Conservation (phyloP, 2,888 invertebrate genomes). For the Sialis fuliginosa region DNA sequence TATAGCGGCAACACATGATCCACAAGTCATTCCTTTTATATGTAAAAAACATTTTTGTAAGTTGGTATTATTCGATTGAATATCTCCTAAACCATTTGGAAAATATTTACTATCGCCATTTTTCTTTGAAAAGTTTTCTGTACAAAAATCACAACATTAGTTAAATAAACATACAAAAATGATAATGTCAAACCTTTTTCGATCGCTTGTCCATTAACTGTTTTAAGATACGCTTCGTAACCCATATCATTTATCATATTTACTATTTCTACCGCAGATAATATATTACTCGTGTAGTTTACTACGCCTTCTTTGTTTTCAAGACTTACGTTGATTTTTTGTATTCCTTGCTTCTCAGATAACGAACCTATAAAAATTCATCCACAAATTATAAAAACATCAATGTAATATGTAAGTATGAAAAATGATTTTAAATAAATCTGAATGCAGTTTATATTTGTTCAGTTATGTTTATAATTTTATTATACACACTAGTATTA, state of each 20-base stretch:
- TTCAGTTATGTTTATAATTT: too few species aligned
- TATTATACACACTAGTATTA: too few species aligned
- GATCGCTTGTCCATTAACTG: slow-evolving; percentile 20
- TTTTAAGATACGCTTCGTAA: slow-evolving; percentile 45
- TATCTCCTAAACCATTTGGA: not conserved
- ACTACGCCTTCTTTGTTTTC: slow-evolving; percentile 45
- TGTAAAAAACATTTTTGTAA: slow-evolving; percentile 45
- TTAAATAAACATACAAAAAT: not conserved
- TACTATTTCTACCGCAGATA: slow-evolving; percentile 39
- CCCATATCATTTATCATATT: slow-evolving; percentile 64
- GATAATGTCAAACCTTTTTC: slow-evolving; percentile 15
- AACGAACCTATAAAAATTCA: slow-evolving; percentile 30
- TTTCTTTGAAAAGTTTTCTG: not conserved
- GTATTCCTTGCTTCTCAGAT: slow-evolving; percentile 42
- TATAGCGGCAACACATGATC: slow-evolving; percentile 88
- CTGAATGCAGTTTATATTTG: too few species aligned
- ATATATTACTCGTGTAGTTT: slow-evolving; percentile 29
- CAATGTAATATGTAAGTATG: not conserved
- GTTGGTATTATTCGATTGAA: slow-evolving; percentile 6
- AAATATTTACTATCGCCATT: not conserved
- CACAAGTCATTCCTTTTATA: slow-evolving; percentile 82
- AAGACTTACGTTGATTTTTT: slow-evolving; percentile 40
- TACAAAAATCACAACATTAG: not conserved
- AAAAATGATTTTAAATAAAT: too few species aligned
- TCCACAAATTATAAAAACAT: not conserved